These are phyloP conservation scores for Megalops atlanticus DNA, from an alignment of 2,113 vertebrate genomes.

Conservation along the genomic window DNA sequence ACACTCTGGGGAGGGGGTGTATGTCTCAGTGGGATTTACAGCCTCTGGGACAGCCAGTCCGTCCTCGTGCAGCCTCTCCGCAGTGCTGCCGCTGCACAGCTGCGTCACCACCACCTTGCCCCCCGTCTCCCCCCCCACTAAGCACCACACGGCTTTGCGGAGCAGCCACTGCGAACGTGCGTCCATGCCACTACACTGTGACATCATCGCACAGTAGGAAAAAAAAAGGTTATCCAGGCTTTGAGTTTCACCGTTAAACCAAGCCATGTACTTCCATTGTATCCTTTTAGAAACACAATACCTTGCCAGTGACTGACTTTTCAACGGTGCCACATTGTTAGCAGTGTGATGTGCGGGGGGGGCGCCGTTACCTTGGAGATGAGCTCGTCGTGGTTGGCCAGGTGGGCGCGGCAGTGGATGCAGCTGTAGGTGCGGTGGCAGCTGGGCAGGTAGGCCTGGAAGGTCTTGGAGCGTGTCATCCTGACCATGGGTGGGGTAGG, in stretches of 20 bases:
- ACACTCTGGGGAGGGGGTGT: too few relatives aligned
- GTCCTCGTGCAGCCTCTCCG: too few relatives aligned
- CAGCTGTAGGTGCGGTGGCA: slow-evolving; percentile 99
- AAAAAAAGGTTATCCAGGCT: too few relatives aligned
- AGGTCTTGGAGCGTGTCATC: slow-evolving; percentile 99
- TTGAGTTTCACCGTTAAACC: neutral
- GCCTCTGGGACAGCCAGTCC: neutral
- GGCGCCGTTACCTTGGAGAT: slow-evolving; percentile 90
- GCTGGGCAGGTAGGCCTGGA: slow-evolving; percentile 95
- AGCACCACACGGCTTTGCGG: too few relatives aligned
- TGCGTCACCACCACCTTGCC: too few relatives aligned
- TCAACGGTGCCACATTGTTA: neutral
- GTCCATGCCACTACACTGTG: too few relatives aligned
- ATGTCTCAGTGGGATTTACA: neutral
- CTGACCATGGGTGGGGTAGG: slow-evolving; percentile 95
- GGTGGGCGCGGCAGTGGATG: slow-evolving; percentile 96
- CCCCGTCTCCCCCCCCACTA: too few relatives aligned
- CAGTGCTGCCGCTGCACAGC: too few relatives aligned
- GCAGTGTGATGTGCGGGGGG: neutral
- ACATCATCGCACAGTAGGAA: too few relatives aligned
- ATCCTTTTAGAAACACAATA: neutral
- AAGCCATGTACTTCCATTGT: neutral
- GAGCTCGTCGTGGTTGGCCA: slow-evolving; percentile 98
- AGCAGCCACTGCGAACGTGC: too few relatives aligned
- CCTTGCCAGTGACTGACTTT: too few relatives aligned